These are phyloP conservation scores for human (Homo sapiens) DNA, from an alignment of 2,113 vertebrate genomes.

Conservation along the genomic window DNA sequence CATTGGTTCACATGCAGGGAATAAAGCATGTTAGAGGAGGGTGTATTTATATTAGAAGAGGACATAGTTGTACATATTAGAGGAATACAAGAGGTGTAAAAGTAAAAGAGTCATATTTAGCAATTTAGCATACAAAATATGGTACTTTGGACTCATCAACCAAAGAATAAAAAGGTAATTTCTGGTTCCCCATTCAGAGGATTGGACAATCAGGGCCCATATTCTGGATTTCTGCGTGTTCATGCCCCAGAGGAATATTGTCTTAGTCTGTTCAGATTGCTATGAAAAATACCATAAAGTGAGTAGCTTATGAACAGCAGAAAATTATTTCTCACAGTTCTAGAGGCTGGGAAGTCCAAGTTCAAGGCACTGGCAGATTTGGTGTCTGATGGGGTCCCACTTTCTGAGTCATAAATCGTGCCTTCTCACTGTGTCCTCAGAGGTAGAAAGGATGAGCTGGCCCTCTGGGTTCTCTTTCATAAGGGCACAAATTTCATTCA, in stretches of 20 bases:
- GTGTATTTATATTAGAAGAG: not conserved
- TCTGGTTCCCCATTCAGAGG: not conserved
- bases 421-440: not conserved
- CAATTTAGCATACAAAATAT: not conserved
- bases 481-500: not conserved
- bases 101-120: not conserved
- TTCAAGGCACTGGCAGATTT: not conserved
- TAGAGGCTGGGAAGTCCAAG: not conserved
- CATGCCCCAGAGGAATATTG: not conserved
- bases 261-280: not conserved
- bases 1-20: not conserved
- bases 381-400: too few relatives aligned
- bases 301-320: not conserved
- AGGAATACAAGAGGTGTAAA: not conserved
- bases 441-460: not conserved
- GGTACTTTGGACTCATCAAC: not conserved
- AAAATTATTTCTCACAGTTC: not conserved
- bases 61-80: not conserved
- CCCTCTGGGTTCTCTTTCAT: not conserved
- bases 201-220: rapidly evolving
- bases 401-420: not conserved
- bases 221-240: not conserved
- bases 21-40: not conserved
- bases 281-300: not conserved
- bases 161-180: not conserved